Evolutionary conservation across 2,797 vertebrate species (phyloP).

Genomic region (Tragelaphus oryx): DNA sequence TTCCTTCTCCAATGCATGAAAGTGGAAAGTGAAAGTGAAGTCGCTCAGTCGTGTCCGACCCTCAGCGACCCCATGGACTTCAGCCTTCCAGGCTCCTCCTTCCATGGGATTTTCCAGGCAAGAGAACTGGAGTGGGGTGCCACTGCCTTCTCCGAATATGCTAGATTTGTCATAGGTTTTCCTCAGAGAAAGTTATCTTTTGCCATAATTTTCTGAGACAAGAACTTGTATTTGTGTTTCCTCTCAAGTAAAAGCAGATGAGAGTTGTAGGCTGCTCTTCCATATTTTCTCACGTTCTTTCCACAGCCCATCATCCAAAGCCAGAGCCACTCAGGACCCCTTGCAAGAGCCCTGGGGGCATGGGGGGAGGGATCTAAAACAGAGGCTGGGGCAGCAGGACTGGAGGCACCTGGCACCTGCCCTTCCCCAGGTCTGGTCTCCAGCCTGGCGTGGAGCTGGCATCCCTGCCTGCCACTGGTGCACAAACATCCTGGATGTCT

Average conservation of each 20-base stretch:
- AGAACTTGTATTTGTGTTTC: neutral
- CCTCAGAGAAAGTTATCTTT: neutral
- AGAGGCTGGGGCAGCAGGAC: fast-evolving
- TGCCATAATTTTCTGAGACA: neutral
- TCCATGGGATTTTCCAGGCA: too few relatives aligned
- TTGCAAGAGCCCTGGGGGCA: neutral
- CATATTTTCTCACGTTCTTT: neutral
- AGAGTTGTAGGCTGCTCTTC: neutral
- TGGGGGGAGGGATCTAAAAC: fast-evolving
- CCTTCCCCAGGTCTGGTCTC: neutral
- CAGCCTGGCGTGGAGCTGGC: too few relatives aligned
- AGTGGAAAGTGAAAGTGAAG: too few relatives aligned
- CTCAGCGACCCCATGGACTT: too few relatives aligned
- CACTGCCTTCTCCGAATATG: too few relatives aligned
- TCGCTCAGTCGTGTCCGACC: too few relatives aligned
- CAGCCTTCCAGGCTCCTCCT: too few relatives aligned
- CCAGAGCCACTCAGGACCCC: neutral
- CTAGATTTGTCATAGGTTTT: neutral
- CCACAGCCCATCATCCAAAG: neutral
- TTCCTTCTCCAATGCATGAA: too few relatives aligned
- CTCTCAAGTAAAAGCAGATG: neutral
- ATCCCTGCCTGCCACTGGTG: neutral
- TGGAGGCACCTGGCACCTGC: neutral
- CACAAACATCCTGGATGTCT: neutral
- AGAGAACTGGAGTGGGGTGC: too few relatives aligned